Evolutionary conservation across 2,113 vertebrate species (phyloP).

Genomic region (Copsychus sechellarum): DNA sequence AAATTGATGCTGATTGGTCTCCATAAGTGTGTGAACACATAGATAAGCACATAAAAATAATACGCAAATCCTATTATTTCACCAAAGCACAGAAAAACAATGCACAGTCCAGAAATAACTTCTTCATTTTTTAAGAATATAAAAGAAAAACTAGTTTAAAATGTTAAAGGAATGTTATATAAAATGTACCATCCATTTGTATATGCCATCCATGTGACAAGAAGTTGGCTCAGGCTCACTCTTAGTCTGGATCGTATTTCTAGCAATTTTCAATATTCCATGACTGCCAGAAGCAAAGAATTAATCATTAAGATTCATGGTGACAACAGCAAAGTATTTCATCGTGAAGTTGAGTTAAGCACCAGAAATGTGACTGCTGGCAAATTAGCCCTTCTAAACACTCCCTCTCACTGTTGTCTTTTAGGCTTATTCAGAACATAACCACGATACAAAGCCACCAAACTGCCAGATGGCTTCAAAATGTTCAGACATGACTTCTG

Average conservation of each 20-base stretch:
- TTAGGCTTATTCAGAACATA: neutral
- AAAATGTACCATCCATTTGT: neutral
- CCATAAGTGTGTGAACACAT: neutral
- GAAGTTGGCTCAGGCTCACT: neutral
- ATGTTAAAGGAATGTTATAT: neutral
- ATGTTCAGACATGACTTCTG: neutral
- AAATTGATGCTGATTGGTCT: neutral
- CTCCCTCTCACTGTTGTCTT: neutral
- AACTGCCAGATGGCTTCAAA: conserved; percentile 16
- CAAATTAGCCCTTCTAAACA: neutral
- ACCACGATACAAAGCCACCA: neutral
- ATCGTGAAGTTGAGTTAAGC: neutral
- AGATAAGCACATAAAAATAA: neutral
- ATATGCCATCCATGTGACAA: neutral
- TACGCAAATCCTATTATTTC: neutral
- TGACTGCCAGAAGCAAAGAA: conserved; percentile 27
- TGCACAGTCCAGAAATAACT: neutral
- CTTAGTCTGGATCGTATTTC: neutral
- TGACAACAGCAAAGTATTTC: neutral
- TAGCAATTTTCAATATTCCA: conserved; percentile 25
- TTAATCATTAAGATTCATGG: conserved; percentile 28
- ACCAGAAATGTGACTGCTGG: conserved; percentile 23
- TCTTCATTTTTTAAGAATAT: neutral
- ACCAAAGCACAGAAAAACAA: neutral
- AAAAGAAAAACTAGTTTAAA: neutral